phyloP scores from a whole-genome alignment of 37 sponge, comb jelly and placozoan species.

The Geodia barretti region DNA sequence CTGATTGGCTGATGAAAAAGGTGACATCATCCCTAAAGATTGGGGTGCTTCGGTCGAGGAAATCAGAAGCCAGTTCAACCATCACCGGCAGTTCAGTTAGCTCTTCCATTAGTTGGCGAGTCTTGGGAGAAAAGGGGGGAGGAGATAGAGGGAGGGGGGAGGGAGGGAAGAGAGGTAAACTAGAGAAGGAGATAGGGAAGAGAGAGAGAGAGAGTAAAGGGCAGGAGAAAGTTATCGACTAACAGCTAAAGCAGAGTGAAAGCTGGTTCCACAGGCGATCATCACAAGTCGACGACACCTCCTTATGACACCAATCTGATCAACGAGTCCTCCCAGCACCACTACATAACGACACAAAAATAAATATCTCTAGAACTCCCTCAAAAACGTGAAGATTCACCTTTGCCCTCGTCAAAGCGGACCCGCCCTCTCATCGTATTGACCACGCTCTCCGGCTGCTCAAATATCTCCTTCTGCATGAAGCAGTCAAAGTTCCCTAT shows the following conservation, averaged over 20 bases:
- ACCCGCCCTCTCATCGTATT: constrained; percentile 99
- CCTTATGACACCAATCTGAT: constrained; percentile 79
- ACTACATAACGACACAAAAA: constrained; percentile 35
- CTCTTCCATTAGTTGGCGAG: constrained; percentile 94
- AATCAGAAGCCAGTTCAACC: constrained; percentile 95
- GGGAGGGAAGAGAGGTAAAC: not conserved
- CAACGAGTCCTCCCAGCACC: constrained; percentile 89
- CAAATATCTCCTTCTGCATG: constrained; percentile 99
- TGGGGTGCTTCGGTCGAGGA: constrained; percentile 95
- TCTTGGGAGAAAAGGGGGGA: constrained; percentile 30
- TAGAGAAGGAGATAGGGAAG: not conserved
- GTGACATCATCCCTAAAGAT: constrained; percentile 99
- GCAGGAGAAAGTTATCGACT: constrained; percentile 8
- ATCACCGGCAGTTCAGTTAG: constrained; percentile 97
- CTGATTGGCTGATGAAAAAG: constrained; percentile 96
- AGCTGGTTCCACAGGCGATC: constrained; percentile 99
- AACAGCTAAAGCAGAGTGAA: constrained; percentile 93
- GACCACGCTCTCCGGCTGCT: constrained; percentile 95
- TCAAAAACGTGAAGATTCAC: not conserved
- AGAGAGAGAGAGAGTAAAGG: not conserved
- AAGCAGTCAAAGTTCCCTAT: constrained; percentile 86
- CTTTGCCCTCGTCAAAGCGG: constrained; percentile 59
- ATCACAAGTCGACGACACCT: constrained; percentile 90
- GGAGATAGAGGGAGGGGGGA: not conserved
- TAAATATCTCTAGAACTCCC: not conserved